Evolutionary conservation across 2,888 invertebrate species (phyloP), one percentile per base, ranked within the genome.

Genomic region (Zaprionus bogoriensis): DNA sequence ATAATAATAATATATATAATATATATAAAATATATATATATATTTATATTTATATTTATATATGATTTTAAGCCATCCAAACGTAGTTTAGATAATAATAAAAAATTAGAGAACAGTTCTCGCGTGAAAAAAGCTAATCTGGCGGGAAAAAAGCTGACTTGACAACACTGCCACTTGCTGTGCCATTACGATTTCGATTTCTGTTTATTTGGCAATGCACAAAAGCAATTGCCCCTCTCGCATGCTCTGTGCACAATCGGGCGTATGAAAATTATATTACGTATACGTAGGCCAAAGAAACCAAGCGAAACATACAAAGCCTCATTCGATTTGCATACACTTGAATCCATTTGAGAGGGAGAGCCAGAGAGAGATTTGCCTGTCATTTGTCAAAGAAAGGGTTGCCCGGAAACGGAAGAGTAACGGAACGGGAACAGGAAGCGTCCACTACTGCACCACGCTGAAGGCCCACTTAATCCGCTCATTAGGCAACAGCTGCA

Each of bases 401-500:
- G 55, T 68, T 52, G 59, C 4, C 42, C 50, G 50, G 52, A 70
- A 57, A 42, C 67, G 45, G 53, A 60, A 67, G 32, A 32, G 62
- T 41, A 44, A 38, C 41, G 22, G 39, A 55, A 47, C 9, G 10
- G 3, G 46, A 30, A 30, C 68, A 62, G 27, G 38, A 53, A 41
- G 45, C 25, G 25, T 14, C 46, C 23, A 28, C 12, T 25, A 38
- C 28, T 30, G 47, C n/a, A n/a, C 30, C 42, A 50, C 54, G 7
- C 4, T 36, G 32, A 14, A 36, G 7, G 14, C 14, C 51, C 69
- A 68, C 63, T 73, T 78, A 82, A 82, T 66, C 73, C 82, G 82
- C 85, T 80, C 80, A 80, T 80, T 80, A 80, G 80, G 73, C 76
- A 85, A 67, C 82, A 80, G 79, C 79, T 85, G 80, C 69, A 72